phyloP scores from a whole-genome alignment of 2,888 invertebrate genomes.

The Poecilobothrus nobilitatus region DNA sequence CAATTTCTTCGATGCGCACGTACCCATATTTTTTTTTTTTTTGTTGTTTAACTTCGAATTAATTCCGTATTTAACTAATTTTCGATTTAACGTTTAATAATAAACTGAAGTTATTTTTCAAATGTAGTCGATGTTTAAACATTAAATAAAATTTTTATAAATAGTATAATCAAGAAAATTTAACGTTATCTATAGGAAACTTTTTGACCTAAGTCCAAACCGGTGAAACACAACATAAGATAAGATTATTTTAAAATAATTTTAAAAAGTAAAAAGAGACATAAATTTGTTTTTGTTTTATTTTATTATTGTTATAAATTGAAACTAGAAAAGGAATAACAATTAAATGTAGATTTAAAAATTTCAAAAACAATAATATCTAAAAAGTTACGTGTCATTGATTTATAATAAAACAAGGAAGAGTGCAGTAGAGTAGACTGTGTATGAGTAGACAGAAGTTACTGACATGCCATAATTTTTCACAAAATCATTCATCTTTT shows the following conservation, averaged over 20 bases:
- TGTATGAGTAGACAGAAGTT: too few species aligned
- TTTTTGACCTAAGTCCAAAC: constrained; percentile 6
- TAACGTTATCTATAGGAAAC: not conserved
- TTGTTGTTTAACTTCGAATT: not conserved
- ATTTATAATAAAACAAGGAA: too few species aligned
- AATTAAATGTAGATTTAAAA: too few species aligned
- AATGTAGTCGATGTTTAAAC: not conserved
- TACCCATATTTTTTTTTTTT: not conserved
- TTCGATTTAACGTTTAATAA: not conserved
- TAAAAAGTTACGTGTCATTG: too few species aligned
- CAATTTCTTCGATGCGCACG: not conserved
- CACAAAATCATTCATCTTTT: too few species aligned
- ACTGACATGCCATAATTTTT: too few species aligned
- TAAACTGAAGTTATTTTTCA: not conserved
- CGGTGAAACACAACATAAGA: not conserved
- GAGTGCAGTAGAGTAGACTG: too few species aligned
- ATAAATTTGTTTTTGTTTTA: not conserved
- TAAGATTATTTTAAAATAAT: not conserved
- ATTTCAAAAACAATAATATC: too few species aligned
- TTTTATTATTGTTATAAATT: not conserved
- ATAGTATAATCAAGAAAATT: not conserved
- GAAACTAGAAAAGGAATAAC: too few species aligned
- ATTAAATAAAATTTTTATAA: not conserved
- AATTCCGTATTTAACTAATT: not conserved
- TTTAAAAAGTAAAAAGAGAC: too few species aligned